Base-by-base conservation (phyloP, 2,888 invertebrate genomes). In the Iselma pallidipennis region DNA sequence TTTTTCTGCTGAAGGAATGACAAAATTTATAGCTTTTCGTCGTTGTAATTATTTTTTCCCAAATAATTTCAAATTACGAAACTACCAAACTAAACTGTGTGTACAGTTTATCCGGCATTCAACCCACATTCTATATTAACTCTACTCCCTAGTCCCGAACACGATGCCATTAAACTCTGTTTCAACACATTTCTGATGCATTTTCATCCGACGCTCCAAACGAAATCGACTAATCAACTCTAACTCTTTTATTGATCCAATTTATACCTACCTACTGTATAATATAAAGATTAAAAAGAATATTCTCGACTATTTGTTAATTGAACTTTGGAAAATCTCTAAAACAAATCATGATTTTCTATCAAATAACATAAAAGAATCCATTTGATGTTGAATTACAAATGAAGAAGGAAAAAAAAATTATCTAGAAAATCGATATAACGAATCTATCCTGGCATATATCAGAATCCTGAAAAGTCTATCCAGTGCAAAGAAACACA, bases 21-120 rank as follows among this genome's bases (percentile, higher is more conserved):
- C 78, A 75, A 76, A 79, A 78, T 79, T 78, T 78, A 76, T 78
- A 76, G 78, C 76, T 76, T 74, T 75, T 67, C 71, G 71, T 71
- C 70, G 70, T 69, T 69, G 68, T 74, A 69, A 74, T 74, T 75
- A 74, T 73, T 71, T 73, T 67, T 71, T 60, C 54, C 48, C 61
- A 69, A 68, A 68, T 65, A 66, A 63, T 58, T 66, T 55, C 58
- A 54, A 61, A 33, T 37, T 48, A 49, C 45, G 21, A 55, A 61
- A 61, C 57, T 61, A 57, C 14, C 49, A 51, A 29, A 57, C 45
- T 23, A 37, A 21, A 50, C 48, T 49, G 21, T 45, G 21, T 21
- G 1, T 21, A 37, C 37, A 37, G 9, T 37, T 37, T 50, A 51
- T 51, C 16, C 29, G 6, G 12, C 51, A 29, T 29, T 51, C 19